These are phyloP conservation scores for Psettodes erumei DNA, from an alignment of 2,113 vertebrate genomes.

Conservation along the genomic window DNA sequence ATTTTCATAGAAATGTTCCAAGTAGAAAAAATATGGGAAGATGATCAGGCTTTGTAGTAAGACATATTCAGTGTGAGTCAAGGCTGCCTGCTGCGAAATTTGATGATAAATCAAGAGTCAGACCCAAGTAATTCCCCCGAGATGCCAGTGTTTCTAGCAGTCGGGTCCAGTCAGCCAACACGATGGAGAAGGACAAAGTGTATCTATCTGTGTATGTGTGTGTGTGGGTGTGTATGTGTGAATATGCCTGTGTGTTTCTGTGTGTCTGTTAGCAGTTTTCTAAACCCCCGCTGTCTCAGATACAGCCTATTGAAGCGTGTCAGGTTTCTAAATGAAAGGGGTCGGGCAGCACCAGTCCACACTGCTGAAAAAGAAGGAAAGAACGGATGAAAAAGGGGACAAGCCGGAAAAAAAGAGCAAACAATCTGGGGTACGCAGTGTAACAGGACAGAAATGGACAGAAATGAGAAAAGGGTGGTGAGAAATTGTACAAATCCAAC, in stretches of 20 bases:
- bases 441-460: not conserved
- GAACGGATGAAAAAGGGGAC: not conserved
- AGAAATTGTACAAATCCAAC: conserved; percentile 52
- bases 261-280: conserved; percentile 50
- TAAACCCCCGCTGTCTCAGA: conserved; percentile 41
- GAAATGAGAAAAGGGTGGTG: conserved; percentile 31
- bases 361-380: conserved; percentile 11
- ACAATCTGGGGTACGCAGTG: conserved; percentile 3
- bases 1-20: conserved; percentile 23
- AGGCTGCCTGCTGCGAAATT: conserved; percentile 23
- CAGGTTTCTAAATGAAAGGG: conserved; percentile 49
- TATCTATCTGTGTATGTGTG: conserved; percentile 18
- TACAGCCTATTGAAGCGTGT: conserved; percentile 49
- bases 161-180: conserved; percentile 11
- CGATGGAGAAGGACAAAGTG: conserved; percentile 35
- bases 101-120: conserved; percentile 45
- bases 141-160: conserved; percentile 14
- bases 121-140: conserved; percentile 25
- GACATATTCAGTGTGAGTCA: conserved; percentile 16
- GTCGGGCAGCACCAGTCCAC: conserved; percentile 15
- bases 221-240: conserved; percentile 22
- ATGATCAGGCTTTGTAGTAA: conserved; percentile 6
- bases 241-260: not conserved
- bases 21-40: not conserved
- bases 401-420: conserved; percentile 9